Conservation (phyloP, 2,113 vertebrate genomes). For the Misgurnus mizolepis region DNA sequence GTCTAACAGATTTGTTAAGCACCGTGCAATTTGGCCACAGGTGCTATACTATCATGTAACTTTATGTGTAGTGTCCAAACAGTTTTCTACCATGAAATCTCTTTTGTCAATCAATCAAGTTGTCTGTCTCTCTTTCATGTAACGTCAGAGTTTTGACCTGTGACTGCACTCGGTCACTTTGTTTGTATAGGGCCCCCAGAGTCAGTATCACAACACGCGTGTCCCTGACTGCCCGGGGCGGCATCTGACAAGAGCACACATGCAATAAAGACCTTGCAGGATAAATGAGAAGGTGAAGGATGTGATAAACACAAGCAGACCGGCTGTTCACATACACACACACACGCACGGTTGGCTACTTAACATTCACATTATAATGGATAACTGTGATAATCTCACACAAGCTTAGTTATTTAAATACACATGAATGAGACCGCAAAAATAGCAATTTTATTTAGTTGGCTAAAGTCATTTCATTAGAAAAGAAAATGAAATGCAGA, state of each 20-base stretch:
- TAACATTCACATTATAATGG: slow-evolving; percentile 32
- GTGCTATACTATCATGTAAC: background rate
- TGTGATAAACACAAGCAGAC: slow-evolving; percentile 67
- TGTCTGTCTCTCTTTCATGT: slow-evolving; percentile 16
- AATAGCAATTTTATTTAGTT: background rate
- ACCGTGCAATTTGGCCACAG: background rate
- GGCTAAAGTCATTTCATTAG: background rate
- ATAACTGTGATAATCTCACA: background rate
- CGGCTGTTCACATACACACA: slow-evolving; percentile 52
- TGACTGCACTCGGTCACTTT: slow-evolving; percentile 70
- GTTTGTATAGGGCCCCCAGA: slow-evolving; percentile 66
- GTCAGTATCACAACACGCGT: slow-evolving; percentile 65
- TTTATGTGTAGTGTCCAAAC: background rate
- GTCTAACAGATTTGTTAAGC: no score
- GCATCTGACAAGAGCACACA: slow-evolving; percentile 58
- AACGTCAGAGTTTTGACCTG: slow-evolving; percentile 60
- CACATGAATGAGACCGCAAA: background rate
- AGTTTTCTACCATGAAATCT: background rate
- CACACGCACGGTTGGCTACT: slow-evolving; percentile 2
- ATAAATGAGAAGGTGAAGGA: slow-evolving; percentile 71
- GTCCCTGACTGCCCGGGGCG: slow-evolving; percentile 67
- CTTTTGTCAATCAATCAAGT: background rate
- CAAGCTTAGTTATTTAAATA: background rate
- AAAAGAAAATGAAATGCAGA: slow-evolving; percentile 15
- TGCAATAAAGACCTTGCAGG: slow-evolving; percentile 66